Percentiles rank a stretch among this genome's conserved stretches.
These are phyloP conservation scores for Patagioenas fasciata DNA, from an alignment of 2,113 vertebrate species.

Conservation along the genomic window DNA sequence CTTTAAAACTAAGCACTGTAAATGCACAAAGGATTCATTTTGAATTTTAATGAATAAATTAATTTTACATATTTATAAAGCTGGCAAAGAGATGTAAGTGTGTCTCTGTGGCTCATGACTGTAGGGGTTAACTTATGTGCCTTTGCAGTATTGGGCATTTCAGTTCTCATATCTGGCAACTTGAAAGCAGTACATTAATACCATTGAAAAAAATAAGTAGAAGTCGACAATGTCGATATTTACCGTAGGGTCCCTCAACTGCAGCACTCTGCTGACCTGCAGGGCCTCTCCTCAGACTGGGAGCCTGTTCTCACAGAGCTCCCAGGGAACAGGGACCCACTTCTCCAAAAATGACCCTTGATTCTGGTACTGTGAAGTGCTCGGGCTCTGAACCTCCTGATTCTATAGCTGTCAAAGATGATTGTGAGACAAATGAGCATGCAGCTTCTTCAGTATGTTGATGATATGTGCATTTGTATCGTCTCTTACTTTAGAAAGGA, in stretches of 20 bases:
- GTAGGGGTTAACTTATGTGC: neutral
- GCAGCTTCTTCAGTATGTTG: neutral
- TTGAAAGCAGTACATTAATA: neutral
- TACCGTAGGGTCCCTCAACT: neutral
- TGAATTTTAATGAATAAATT: neutral
- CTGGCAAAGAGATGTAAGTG: neutral
- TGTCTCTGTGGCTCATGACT: neutral
- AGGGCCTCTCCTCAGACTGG: neutral
- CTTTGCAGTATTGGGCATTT: neutral
- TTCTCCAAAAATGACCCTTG: neutral
- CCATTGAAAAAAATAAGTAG: neutral
- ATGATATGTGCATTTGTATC: neutral
- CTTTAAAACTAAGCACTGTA: neutral
- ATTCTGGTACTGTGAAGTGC: neutral
- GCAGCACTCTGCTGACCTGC: neutral
- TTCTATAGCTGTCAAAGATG: neutral
- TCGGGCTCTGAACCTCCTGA: neutral
- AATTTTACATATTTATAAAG: neutral
- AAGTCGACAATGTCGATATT: neutral
- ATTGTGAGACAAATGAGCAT: neutral
- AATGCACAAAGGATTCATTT: neutral
- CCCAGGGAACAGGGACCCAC: neutral
- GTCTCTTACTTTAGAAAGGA: neutral
- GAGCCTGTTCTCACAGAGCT: neutral
- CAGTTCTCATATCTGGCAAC: neutral